Conservation (phyloP, 2,797 vertebrate species). For the Jordanella pulchra region DNA sequence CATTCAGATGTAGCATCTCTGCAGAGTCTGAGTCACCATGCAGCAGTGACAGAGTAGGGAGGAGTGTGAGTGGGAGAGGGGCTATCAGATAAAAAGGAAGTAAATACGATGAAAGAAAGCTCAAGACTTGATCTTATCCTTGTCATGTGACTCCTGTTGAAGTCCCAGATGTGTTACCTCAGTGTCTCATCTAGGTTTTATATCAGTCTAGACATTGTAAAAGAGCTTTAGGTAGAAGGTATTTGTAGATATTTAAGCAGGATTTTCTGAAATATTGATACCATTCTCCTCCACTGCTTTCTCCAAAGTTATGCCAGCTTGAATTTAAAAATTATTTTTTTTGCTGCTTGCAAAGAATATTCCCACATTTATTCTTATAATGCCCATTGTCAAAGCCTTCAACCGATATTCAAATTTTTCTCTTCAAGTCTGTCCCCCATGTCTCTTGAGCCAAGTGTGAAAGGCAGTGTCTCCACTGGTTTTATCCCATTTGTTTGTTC, state of each 20-base stretch:
- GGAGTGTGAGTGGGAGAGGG: conserved; percentile 32
- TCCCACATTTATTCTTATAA: neutral
- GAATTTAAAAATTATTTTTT: neutral
- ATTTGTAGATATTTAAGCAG: conserved; percentile 12
- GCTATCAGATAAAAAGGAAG: conserved; percentile 54
- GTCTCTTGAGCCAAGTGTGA: conserved; percentile 49
- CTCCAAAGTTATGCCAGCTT: neutral
- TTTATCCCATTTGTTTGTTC: conserved; percentile 47
- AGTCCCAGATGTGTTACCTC: conserved; percentile 25
- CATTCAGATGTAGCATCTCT: conserved; percentile 71
- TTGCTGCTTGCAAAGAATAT: neutral
- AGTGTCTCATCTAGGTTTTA: conserved; percentile 9
- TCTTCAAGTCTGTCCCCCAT: neutral
- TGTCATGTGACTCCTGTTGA: conserved; percentile 53
- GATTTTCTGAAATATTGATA: neutral
- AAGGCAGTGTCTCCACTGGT: conserved; percentile 30
- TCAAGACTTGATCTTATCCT: conserved; percentile 66
- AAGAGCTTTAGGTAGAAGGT: neutral
- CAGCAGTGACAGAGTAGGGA: conserved; percentile 67
- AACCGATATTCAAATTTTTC: too few relatives aligned
- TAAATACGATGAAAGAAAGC: conserved; percentile 63
- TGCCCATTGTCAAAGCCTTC: neutral
- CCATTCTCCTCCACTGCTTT: neutral
- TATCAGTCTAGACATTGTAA: conserved; percentile 22
- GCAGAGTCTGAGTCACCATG: conserved; percentile 82